These are phyloP conservation scores for Onychostruthus taczanowskii DNA, from an alignment of 2,113 vertebrate genomes.

Conservation along the genomic window DNA sequence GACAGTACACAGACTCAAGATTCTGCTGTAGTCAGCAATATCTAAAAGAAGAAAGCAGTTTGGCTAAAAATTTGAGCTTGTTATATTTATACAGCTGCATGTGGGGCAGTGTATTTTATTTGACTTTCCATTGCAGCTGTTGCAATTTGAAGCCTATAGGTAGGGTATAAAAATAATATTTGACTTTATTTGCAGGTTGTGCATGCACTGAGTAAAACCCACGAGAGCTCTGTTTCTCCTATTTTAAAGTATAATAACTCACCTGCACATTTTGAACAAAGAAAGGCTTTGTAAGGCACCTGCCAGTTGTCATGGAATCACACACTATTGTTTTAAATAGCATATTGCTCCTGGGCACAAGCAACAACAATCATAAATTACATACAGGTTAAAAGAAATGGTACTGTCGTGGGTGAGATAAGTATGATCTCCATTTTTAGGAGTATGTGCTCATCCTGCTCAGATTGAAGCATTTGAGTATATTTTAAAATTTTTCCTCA, in stretches of 20 bases:
- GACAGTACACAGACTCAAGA: background rate
- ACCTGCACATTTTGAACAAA: conserved; percentile 2
- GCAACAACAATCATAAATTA: conserved; percentile 8
- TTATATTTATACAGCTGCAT: conserved; percentile 12
- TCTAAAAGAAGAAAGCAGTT: conserved; percentile 23
- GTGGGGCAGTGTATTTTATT: background rate
- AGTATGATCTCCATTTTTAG: background rate
- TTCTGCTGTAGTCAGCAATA: conserved; percentile 5
- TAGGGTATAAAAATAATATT: conserved; percentile 32
- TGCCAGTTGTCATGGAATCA: conserved; percentile 11
- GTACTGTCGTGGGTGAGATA: background rate
- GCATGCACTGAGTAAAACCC: background rate
- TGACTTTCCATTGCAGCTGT: conserved; percentile 12
- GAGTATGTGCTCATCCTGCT: background rate
- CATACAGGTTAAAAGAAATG: background rate
- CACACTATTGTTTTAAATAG: background rate
- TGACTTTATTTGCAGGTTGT: background rate
- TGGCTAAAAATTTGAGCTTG: background rate
- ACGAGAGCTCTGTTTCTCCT: background rate
- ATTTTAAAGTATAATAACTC: background rate
- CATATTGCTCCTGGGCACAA: background rate
- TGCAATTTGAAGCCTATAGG: background rate
- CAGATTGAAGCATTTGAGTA: background rate
- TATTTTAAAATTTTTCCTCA: background rate
- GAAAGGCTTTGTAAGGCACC: background rate